Conservation (phyloP, 2,888 invertebrate genomes). For the Caenorhabditis sp. region DNA sequence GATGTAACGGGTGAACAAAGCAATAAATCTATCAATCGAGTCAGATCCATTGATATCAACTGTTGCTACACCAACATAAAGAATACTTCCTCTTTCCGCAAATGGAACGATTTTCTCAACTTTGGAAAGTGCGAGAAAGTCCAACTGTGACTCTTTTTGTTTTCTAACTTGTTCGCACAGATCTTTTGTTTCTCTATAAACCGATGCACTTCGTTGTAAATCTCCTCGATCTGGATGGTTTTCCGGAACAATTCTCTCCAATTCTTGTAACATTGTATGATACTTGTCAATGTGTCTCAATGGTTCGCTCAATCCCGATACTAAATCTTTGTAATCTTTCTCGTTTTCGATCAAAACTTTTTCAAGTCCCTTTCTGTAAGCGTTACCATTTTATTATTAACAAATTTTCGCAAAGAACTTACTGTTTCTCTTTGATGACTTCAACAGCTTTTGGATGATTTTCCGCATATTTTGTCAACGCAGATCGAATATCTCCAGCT, state of each 20-base stretch:
- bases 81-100: constrained; percentile 77
- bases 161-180: constrained; percentile 85
- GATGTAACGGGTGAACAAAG: constrained; percentile 87
- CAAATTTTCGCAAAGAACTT: constrained; percentile 39
- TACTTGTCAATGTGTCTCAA: constrained; percentile 94
- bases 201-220: constrained; percentile 90
- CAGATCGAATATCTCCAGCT: constrained; percentile 77
- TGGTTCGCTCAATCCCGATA: constrained; percentile 91
- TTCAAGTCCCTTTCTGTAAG: constrained; percentile 27
- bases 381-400: background rate
- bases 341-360: constrained; percentile 14
- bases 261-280: constrained; percentile 83
- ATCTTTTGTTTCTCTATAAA: constrained; percentile 94
- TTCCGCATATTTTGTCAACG: constrained; percentile 88
- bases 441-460: constrained; percentile 93
- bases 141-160: constrained; percentile 93
- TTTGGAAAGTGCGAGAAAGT: constrained; percentile 87
- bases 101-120: constrained; percentile 88
- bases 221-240: constrained; percentile 84
- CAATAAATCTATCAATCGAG: constrained; percentile 80
- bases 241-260: constrained; percentile 88
- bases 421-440: constrained; percentile 91
- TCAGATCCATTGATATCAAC: constrained; percentile 78
- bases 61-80: constrained; percentile 73
- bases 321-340: constrained; percentile 78